Base-by-base conservation (phyloP, 2,797 vertebrate species). In the Paramormyrops hopkinsi region DNA sequence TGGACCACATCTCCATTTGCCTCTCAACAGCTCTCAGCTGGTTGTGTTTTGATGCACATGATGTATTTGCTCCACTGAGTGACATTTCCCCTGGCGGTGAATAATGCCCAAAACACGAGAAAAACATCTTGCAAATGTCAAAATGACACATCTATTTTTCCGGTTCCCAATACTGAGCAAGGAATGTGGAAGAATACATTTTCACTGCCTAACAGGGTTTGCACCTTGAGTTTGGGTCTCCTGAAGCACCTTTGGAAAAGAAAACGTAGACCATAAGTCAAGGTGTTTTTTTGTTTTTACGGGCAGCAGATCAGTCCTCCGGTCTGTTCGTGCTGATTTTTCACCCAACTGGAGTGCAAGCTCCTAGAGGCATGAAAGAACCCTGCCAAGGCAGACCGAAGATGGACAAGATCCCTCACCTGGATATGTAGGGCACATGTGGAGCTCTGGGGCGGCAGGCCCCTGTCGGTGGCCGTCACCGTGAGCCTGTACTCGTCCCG, bases 401-500 rank as follows among this genome's bases (percentile, higher is more conserved):
- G 73, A 14, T 44, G 85, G 14, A 37, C 1, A 2, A 6, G 53
- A 53, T 2, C 11, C 44, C 85, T 76, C 93, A 99, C 98, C 97
- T 99, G 97, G 65, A 99, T 92, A 8, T 92, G 96, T 9, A 99
- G 88, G 65, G 95, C 92, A 89, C 97, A 96, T 0, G 97, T 95
- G 0, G 97, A 95, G 90, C 96, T 98, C 92, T 94, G 96, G 2
- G 97, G 94, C 0, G 93, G 96, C 0, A 88, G 46, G 1, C 98
- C 98, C 0, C 95, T 96, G 93, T 99, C 99, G 0, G 96, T 95
- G 89, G 98, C 98, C 0, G 94, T 97, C 48, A 97, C 94, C 0
- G 95, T 97, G 92, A 99, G 95, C 56, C 93, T 29, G 48, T 99
- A 99, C 90, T 98, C 97, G 0, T 96, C 94, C 0, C 97, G 95